phyloP scores from a whole-genome alignment of 1,140 invertebrate species.

The Nephila pilipes region DNA sequence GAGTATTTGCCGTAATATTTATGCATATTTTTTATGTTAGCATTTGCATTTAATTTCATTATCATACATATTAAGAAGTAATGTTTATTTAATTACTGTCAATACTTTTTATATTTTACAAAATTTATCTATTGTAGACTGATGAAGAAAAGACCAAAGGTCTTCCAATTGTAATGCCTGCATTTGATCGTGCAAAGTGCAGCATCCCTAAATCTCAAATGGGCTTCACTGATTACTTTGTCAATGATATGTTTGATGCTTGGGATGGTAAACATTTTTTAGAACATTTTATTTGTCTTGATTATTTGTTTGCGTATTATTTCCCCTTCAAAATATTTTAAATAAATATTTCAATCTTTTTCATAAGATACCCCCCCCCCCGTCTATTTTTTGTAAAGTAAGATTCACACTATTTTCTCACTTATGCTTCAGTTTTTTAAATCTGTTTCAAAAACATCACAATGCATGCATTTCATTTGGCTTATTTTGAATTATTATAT shows the following conservation, averaged over 20 bases:
- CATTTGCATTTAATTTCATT: too few relatives aligned
- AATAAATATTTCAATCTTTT: neutral
- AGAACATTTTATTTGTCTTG: neutral
- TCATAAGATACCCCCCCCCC: neutral
- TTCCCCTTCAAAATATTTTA: neutral
- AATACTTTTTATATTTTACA: neutral
- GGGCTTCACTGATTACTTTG: constrained; percentile 97
- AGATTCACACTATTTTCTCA: too few relatives aligned
- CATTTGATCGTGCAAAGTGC: constrained; percentile 95
- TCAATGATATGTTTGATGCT: constrained; percentile 97
- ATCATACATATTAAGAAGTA: too few relatives aligned
- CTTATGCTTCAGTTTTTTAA: too few relatives aligned
- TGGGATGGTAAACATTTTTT: constrained; percentile 90
- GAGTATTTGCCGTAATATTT: too few relatives aligned
- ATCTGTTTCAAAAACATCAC: too few relatives aligned
- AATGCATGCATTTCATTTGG: too few relatives aligned
- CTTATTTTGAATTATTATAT: too few relatives aligned
- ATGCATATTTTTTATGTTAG: too few relatives aligned
- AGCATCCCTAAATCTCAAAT: constrained; percentile 98
- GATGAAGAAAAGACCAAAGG: constrained; percentile 93
- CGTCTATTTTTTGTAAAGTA: constrained; percentile 19
- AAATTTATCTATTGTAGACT: constrained; percentile 85
- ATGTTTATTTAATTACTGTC: too few relatives aligned
- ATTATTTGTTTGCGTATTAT: neutral
- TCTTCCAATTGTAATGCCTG: constrained; percentile 96